Evolutionary conservation across 2,113 vertebrate species (phyloP), one percentile per base, ranked within the genome.

Genomic region (Octodon degus): DNA sequence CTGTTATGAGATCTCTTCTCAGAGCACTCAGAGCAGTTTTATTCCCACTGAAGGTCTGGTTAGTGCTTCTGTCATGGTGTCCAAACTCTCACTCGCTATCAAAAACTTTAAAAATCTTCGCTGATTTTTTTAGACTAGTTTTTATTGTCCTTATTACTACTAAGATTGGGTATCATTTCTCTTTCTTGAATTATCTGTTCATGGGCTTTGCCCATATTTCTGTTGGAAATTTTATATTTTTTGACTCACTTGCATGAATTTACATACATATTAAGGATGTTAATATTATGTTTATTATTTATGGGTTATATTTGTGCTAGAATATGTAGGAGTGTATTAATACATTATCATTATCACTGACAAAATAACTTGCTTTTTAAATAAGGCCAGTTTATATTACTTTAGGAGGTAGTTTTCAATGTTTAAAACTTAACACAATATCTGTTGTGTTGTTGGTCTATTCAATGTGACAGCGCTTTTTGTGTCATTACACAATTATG

Each of bases 261-360:
- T 93, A 55, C 63, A 62, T 40, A 53, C 50, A 40, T 67, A 58
- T 43, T 72, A 60, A 96, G 30, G 43, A 34, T 76, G 34, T 81
- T 90, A 85, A 50, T 27, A 58, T 70, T 92, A 87, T 96, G 10
- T 90, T 94, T 93, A 90, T 50, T 95, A 58, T 85, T 50, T 94
- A 87, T 79, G 92, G 16, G 86, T 72, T 47, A 43, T 32, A 22
- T 95, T 86, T 96, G 19, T 34, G 16, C 32, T 58, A 89, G 72
- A 95, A 83, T 68, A 47, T 1, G 34, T 58, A 40, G 14, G 67
- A 19, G 63, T 89, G 68, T 50, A 53, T 92, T 76, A 53, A 20
- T 34, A 55, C 50, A 25, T 24, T 77, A 40, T 47, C 43, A 77
- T 62, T 68, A 63, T 58, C 37, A 96, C 68, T 90, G 82, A 81